Base-by-base conservation (phyloP, 2,113 vertebrate species). In the Acanthisitta chloris region DNA sequence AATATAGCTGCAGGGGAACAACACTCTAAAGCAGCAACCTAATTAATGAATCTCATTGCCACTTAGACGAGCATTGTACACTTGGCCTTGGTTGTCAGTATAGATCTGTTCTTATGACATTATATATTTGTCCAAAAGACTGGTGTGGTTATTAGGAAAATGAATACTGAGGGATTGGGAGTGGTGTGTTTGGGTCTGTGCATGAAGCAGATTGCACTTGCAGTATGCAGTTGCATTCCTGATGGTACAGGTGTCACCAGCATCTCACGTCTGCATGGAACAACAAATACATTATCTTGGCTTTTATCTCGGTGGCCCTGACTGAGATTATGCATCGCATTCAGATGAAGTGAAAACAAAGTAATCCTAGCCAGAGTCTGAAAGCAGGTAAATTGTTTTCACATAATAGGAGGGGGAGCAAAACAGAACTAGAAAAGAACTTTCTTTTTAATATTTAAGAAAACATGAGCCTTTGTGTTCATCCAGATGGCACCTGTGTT, bases 1-100 rank as follows among this genome's bases (percentile, higher is more conserved):
- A 92, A 82, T 95, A 96, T 96, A 95, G 95, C 96, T 96, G 93
- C 95, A 88, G 81, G 94, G 95, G 71, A 92, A 70, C 91, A 84
- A 77, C 86, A 79, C 49, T 81, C 87, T 8, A 78, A 91, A 97
- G 92, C 81, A 73, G 65, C 72, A 80, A 55, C 91, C 93, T 97
- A 96, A 97, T 96, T 94, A 97, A 96, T 78, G 78, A 96, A 95
- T 82, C 95, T 87, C 89, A 76, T 81, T 84, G 90, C 92, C 81
- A 96, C 87, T 91, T 94, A 94, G 95, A 83, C 2, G 8, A 94
- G 90, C 78, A 81, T 97, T 96, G 85, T 88, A 24, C 52, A 48
- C 33, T 78, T 91, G 84, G 88, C 94, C 65, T 70, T 36, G 76
- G 59, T 65, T 93, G 96, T 92, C 96, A 81, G 81, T 71, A 54